These are phyloP conservation scores for Chelidonichthys spinosus DNA, from an alignment of 2,797 vertebrate genomes.

Conservation along the genomic window DNA sequence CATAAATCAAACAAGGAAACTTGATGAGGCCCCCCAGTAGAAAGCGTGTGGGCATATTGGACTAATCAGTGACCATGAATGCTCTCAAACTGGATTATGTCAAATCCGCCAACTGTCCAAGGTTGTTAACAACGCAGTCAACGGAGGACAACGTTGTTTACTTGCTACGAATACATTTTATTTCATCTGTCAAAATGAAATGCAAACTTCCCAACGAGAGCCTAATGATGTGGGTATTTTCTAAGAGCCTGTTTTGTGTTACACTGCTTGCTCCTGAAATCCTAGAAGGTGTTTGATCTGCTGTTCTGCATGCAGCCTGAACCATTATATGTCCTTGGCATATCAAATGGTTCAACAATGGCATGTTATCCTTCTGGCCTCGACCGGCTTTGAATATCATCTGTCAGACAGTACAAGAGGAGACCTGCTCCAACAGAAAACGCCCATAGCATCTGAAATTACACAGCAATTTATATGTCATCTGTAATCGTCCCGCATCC, in stretches of 20 bases:
- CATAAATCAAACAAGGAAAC: slow-evolving; percentile 80
- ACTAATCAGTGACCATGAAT: slow-evolving; percentile 49
- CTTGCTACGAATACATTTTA: slow-evolving; percentile 13
- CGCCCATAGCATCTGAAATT: slow-evolving; percentile 82
- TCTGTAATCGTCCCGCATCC: slow-evolving; percentile 80
- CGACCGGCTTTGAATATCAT: slow-evolving; percentile 77
- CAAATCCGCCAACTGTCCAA: slow-evolving; percentile 12
- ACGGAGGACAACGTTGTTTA: not conserved
- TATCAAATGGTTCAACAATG: slow-evolving; percentile 73
- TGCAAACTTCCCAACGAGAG: not conserved
- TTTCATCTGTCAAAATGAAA: not conserved
- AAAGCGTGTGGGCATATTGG: slow-evolving; percentile 51
- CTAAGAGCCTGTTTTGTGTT: slow-evolving; percentile 57
- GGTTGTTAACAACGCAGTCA: slow-evolving; percentile 24
- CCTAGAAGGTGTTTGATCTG: slow-evolving; percentile 73
- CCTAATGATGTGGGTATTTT: slow-evolving; percentile 37
- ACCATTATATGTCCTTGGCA: slow-evolving; percentile 67
- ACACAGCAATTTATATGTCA: slow-evolving; percentile 88
- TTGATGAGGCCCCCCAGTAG: slow-evolving; percentile 60
- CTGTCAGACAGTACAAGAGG: slow-evolving; percentile 79
- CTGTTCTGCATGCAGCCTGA: slow-evolving; percentile 57
- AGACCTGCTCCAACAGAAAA: slow-evolving; percentile 79
- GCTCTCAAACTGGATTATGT: slow-evolving; percentile 27
- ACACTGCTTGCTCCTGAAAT: slow-evolving; percentile 59
- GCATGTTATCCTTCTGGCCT: slow-evolving; percentile 66